Evolutionary conservation across 2,888 invertebrate species (phyloP), one percentile per base, ranked within the genome.

Genomic region (Lithosia quadra): DNA sequence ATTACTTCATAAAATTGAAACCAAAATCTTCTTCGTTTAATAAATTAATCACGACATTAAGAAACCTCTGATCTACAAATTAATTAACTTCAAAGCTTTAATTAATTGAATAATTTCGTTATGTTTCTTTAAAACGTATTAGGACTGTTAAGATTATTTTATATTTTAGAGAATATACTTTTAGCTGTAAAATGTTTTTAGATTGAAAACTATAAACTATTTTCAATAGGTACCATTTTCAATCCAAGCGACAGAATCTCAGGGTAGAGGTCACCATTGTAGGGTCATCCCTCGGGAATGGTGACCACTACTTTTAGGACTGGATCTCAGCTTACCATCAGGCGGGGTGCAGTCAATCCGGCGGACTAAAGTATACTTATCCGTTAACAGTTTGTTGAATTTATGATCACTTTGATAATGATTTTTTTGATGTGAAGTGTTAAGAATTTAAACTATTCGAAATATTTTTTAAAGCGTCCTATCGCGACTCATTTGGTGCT

Each of bases 41-140:
- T n/a, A n/a, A n/a, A n/a, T 49, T 49, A 49, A 49, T 49, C 8
- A 49, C 49, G 49, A 49, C 49, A 49, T n/a, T 49, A 9, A 49
- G 49, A n/a, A 49, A n/a, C 49, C 49, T 49, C 49, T 49, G 49
- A n/a, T 49, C n/a, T 49, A n/a, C 49, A 49, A 49, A 49, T 49
- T 49, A 15, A 43, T 43, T 3, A 43, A 49, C n/a, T n/a, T 49
- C 49, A 8, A 49, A 49, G 49, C n/a, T 9, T n/a, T 49, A n/a
- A 49, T 49, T 49, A 18, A n/a, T 49, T n/a, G 9, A 49, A 49
- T 49, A 49, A 49, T n/a, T 49, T 49, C 49, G 9, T 49, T 49
- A n/a, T 49, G n/a, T 49, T 49, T n/a, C 7, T 49, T 49, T n/a
- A 49, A 9, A 43, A n/a, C n/a, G 18, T n/a, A 0, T 8, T 7